Conservation (phyloP, 2,888 invertebrate genomes). For the Hemistola chrysoprasaria region DNA sequence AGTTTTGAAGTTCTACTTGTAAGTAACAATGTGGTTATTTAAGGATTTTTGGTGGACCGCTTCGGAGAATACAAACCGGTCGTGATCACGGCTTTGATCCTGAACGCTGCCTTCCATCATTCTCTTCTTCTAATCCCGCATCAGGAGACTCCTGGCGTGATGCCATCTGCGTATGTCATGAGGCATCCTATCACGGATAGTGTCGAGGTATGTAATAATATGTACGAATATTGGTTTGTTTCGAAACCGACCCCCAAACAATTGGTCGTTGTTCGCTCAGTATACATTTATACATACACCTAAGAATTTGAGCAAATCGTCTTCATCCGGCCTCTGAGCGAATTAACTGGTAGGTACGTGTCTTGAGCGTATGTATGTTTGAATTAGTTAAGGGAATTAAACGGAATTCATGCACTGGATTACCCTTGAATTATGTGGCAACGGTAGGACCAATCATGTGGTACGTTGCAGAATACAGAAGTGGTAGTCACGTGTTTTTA, state of each 20-base stretch:
- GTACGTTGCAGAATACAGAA: constrained; percentile 22
- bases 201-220: constrained; percentile 82
- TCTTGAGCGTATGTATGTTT: constrained; percentile 59
- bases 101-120: constrained; percentile 91
- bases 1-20: too few species aligned
- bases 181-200: constrained; percentile 86
- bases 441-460: constrained; percentile 20
- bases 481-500: constrained; percentile 21
- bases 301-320: constrained; percentile 80
- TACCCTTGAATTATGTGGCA: constrained; percentile 37
- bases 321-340: constrained; percentile 74
- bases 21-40: constrained; percentile 46
- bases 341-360: constrained; percentile 64
- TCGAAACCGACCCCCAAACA: constrained; percentile 53
- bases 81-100: constrained; percentile 88
- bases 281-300: constrained; percentile 38
- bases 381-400: constrained; percentile 73
- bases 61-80: constrained; percentile 93
- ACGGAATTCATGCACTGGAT: constrained; percentile 61
- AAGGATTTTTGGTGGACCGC: constrained; percentile 92
- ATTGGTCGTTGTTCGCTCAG: constrained; percentile 54
- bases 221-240: constrained; percentile 35
- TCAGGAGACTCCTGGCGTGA: constrained; percentile 88
- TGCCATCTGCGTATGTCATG: constrained; percentile 89
- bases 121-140: constrained; percentile 90